Conservation (phyloP, 2,797 vertebrate genomes). For the Arremon brunneinucha region DNA sequence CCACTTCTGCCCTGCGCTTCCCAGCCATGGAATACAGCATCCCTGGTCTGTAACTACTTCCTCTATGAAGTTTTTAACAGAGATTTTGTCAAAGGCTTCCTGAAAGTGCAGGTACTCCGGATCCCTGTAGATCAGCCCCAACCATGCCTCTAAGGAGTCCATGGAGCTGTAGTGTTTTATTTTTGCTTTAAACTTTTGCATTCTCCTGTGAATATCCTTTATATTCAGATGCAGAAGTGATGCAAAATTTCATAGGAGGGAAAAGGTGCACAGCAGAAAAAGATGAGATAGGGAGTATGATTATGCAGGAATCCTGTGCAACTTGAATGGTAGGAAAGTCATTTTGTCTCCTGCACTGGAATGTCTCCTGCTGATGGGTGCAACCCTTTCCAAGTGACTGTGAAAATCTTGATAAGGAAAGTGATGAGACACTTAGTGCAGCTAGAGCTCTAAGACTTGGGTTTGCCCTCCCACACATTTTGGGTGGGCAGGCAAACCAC, state of each 20-base stretch:
- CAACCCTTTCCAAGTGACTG: constrained; percentile 52
- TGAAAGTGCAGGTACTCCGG: neutral
- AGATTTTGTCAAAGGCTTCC: neutral
- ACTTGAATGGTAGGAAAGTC: constrained; percentile 51
- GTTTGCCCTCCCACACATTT: constrained; percentile 60
- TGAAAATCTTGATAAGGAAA: constrained; percentile 71
- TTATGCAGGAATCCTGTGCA: constrained; percentile 58
- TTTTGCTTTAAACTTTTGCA: neutral
- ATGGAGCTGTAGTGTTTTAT: neutral
- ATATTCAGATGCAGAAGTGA: constrained; percentile 11
- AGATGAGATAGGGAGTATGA: constrained; percentile 50
- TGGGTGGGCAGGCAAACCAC: constrained; percentile 51
- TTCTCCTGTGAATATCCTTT: neutral
- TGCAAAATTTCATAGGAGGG: constrained; percentile 5
- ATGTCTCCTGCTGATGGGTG: constrained; percentile 59
- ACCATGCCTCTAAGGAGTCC: neutral
- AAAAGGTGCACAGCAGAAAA: constrained; percentile 9
- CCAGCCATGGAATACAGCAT: neutral
- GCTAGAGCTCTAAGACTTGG: constrained; percentile 46
- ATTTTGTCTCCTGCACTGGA: constrained; percentile 23
- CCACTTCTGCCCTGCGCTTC: neutral
- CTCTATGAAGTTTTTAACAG: neutral
- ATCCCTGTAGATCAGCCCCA: neutral
- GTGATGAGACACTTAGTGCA: constrained; percentile 22
- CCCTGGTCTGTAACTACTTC: neutral